Base-by-base conservation (phyloP, 2,113 vertebrate genomes). In the Platichthys flesus region DNA sequence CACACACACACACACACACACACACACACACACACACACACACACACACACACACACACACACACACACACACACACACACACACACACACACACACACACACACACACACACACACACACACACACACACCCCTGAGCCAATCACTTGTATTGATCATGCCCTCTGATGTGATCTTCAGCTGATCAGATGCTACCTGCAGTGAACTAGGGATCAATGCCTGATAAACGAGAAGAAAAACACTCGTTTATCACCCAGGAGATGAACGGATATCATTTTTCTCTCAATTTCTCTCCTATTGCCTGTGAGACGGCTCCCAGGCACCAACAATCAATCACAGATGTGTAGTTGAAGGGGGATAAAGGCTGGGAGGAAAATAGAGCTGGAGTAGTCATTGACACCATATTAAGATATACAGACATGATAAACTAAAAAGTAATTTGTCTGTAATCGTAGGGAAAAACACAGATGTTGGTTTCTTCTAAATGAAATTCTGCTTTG, bases 161-260 rank as follows among this genome's bases (percentile, higher is more conserved):
- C 71, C 67, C 78, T 81, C 89, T 92, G 86, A 90, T 92, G 91
- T 90, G 91, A 93, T 92, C 88, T 88, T 86, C 83, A 88, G 77
- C 89, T 93, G 91, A 92, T 93, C 92, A 92, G 86, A 92, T 88
- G 88, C 89, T 92, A 92, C 88, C 90, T 90, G 89, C 85, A 67
- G 86, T 91, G 87, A 90, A 90, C 88, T 76, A 70, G 14, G 76
- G 80, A 92, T 93, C 89, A 89, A 93, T 93, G 90, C 40, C 88
- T 93, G 92, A 93, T 92, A 90, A 92, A 93, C 85, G 86, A 90
- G 85, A 90, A 90, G 84, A 92, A 93, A 92, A 93, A 93, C 90
- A 92, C 90, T 92, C 92, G 90, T 93, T 93, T 90, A 92, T 93
- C 90, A 92, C 89, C 81, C 88, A 57, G 76, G 58, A 90, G 89